These are phyloP conservation scores for Lasioglossum leucozonium DNA, from an alignment of 2,888 invertebrate species.

Conservation along the genomic window DNA sequence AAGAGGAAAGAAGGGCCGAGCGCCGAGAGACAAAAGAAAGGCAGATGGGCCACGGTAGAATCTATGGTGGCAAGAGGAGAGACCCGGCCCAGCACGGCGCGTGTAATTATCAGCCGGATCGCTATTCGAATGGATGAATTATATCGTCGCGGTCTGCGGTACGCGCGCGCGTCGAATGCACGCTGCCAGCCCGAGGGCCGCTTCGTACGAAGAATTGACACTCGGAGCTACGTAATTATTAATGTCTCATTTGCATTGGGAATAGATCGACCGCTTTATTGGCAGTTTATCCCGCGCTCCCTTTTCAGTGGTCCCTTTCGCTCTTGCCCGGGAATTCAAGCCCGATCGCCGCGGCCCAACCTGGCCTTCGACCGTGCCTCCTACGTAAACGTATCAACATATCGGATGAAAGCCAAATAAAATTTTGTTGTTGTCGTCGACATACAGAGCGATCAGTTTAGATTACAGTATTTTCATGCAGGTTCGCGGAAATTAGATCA, in stretches of 20 bases:
- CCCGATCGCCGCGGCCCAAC: background rate
- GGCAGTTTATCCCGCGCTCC: constrained; percentile 30
- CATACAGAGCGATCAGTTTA: too few species aligned
- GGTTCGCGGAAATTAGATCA: too few species aligned
- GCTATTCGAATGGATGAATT: constrained; percentile 74
- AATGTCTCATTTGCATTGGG: constrained; percentile 72
- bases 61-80: constrained; percentile 62
- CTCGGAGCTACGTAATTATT: constrained; percentile 67
- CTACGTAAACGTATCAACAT: too few species aligned
- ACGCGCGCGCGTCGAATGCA: constrained; percentile 50
- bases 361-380: background rate
- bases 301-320: constrained; percentile 18
- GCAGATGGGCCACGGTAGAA: constrained; percentile 44
- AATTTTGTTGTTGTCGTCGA: too few species aligned
- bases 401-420: too few species aligned
- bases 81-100: constrained; percentile 8
- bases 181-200: constrained; percentile 52
- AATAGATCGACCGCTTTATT: constrained; percentile 63
- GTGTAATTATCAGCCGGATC: constrained; percentile 75
- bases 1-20: background rate
- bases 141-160: constrained; percentile 60
- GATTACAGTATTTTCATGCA: too few species aligned
- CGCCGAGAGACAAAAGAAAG: constrained; percentile 52
- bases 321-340: constrained; percentile 14
- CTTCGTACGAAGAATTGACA: constrained; percentile 67